phyloP scores from a whole-genome alignment of 2,888 invertebrate species.

The Macropis europaea region DNA sequence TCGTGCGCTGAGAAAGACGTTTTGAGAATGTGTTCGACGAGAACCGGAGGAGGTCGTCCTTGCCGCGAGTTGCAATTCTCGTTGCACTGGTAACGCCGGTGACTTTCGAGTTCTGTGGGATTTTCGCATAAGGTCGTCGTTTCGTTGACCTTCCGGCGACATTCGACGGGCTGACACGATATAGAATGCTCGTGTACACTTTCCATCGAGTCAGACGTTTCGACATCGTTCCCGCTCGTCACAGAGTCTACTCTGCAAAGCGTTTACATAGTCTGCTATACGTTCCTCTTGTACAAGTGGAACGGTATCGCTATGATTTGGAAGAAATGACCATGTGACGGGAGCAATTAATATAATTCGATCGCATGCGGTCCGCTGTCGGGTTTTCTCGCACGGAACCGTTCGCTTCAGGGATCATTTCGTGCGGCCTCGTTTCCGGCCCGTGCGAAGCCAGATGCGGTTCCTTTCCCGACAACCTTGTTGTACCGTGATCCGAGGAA shows the following conservation, averaged over 20 bases:
- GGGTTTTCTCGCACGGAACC: conserved; percentile 31
- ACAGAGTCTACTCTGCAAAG: background rate
- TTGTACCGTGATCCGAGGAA: conserved; percentile 30
- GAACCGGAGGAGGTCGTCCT: conserved; percentile 5
- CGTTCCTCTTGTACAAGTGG: too few relatives aligned
- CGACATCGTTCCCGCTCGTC: background rate
- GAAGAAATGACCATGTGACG: background rate
- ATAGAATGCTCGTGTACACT: background rate
- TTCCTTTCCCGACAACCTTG: conserved; percentile 30
- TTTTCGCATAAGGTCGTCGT: conserved; percentile 1
- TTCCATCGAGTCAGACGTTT: background rate
- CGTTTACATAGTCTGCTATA: too few relatives aligned
- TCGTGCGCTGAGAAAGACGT: conserved; percentile 60
- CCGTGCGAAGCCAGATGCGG: conserved; percentile 26
- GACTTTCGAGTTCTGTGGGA: conserved; percentile 6
- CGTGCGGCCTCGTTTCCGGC: conserved; percentile 48
- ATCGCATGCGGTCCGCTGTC: conserved; percentile 25
- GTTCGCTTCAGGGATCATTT: conserved; percentile 33
- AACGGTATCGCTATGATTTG: too few relatives aligned
- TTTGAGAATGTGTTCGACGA: conserved; percentile 50
- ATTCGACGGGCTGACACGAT: background rate
- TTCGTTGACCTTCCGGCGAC: background rate
- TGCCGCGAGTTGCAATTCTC: conserved; percentile 2
- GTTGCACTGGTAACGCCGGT: background rate
- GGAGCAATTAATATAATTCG: conserved; percentile 1